Percentiles rank a stretch among this genome's conserved stretches.
Conservation (phyloP, 2,797 vertebrate genomes). For the Okamejei kenojei region DNA sequence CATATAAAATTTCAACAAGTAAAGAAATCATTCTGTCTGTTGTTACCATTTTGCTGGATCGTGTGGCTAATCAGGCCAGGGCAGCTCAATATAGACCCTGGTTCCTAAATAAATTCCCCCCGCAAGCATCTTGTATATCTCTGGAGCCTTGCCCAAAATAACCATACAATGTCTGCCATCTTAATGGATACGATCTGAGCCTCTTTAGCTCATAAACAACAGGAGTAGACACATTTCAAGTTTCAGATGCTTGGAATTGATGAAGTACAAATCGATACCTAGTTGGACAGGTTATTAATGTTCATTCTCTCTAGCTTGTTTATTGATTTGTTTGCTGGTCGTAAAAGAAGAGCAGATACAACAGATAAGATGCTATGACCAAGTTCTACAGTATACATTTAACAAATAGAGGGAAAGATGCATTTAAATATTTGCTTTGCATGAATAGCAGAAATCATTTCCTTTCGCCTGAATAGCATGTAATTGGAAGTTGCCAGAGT, state of each 20-base stretch:
- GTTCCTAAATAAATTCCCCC: not conserved
- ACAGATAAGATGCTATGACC: not conserved
- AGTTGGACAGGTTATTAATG: not conserved
- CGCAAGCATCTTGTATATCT: not conserved
- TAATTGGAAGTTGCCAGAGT: conserved; percentile 20
- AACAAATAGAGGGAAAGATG: not conserved
- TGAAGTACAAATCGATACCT: not conserved
- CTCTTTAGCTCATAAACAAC: not conserved
- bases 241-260: not conserved
- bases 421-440: not conserved
- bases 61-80: not conserved
- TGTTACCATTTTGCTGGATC: not conserved
- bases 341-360: not conserved
- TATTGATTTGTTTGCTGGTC: not conserved
- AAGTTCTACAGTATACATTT: not conserved
- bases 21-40: not conserved
- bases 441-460: not conserved
- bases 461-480: not conserved
- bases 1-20: not conserved
- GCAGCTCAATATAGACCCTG: not conserved
- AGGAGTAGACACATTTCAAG: not conserved
- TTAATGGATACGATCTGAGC: no score
- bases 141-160: no score
- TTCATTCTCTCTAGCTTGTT: not conserved
- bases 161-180: not conserved